A percentile compares a stretch with the other conserved stretches of the same genome.
phyloP scores from a whole-genome alignment of 2,113 vertebrate species.

The Scytalopus superciliaris region DNA sequence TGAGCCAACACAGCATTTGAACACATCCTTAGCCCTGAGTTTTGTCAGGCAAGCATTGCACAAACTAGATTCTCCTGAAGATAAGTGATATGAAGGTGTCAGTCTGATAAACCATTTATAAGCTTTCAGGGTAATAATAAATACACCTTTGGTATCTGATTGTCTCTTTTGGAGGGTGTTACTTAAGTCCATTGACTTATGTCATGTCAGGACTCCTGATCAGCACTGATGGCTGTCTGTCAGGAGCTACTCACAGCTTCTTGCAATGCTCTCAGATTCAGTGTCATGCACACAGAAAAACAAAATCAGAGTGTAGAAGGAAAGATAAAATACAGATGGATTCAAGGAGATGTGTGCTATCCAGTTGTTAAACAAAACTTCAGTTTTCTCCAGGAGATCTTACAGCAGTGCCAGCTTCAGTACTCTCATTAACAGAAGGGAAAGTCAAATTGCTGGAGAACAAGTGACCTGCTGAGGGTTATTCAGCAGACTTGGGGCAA shows the following conservation, averaged over 20 bases:
- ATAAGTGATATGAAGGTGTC: not conserved
- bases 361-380: not conserved
- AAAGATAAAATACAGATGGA: not conserved
- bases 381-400: not conserved
- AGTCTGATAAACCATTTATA: not conserved
- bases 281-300: not conserved
- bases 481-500: not conserved
- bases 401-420: not conserved
- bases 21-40: not conserved
- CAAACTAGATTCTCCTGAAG: not conserved
- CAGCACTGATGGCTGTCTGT: not conserved
- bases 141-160: not conserved
- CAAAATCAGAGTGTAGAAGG: not conserved
- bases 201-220: not conserved
- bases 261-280: not conserved
- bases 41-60: not conserved
- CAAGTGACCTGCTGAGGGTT: not conserved
- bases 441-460: not conserved
- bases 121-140: not conserved
- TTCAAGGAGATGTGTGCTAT: not conserved
- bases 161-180: not conserved
- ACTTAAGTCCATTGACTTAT: not conserved
- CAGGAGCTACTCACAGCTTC: not conserved
- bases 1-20: not conserved
- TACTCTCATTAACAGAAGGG: not conserved